These are phyloP conservation scores for Brachionus paranguensis DNA, from an alignment of 1,140 invertebrate genomes.

Conservation along the genomic window DNA sequence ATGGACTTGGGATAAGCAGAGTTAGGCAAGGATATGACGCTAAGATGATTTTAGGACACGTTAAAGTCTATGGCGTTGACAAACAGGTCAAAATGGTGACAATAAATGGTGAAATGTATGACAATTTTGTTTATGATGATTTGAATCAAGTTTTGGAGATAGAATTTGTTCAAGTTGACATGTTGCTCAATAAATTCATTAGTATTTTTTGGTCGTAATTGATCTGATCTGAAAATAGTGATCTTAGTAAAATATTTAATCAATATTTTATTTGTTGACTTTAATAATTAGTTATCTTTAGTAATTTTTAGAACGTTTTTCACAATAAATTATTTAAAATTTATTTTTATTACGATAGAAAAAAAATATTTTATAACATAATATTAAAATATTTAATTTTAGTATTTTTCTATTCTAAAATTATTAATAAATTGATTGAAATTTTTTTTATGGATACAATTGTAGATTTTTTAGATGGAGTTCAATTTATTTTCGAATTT, in stretches of 20 bases:
- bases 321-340: not conserved
- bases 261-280: not conserved
- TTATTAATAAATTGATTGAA: too few relatives aligned
- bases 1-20: not conserved
- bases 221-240: not conserved
- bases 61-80: constrained; percentile 7
- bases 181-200: not conserved
- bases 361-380: too few relatives aligned
- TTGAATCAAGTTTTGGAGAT: not conserved
- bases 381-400: too few relatives aligned
- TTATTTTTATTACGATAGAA: not conserved
- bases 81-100: not conserved
- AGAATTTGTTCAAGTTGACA: not conserved
- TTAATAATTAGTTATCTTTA: not conserved
- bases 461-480: too few relatives aligned
- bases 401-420: too few relatives aligned
- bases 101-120: not conserved
- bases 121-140: constrained; percentile 21
- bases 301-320: not conserved
- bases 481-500: too few relatives aligned
- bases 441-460: too few relatives aligned
- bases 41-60: not conserved
- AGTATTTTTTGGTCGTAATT: not conserved
- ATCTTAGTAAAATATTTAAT: not conserved
- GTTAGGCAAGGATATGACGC: not conserved